These are phyloP conservation scores for Apomyelois bistriatella DNA, from an alignment of 2,888 invertebrate genomes.

Conservation along the genomic window DNA sequence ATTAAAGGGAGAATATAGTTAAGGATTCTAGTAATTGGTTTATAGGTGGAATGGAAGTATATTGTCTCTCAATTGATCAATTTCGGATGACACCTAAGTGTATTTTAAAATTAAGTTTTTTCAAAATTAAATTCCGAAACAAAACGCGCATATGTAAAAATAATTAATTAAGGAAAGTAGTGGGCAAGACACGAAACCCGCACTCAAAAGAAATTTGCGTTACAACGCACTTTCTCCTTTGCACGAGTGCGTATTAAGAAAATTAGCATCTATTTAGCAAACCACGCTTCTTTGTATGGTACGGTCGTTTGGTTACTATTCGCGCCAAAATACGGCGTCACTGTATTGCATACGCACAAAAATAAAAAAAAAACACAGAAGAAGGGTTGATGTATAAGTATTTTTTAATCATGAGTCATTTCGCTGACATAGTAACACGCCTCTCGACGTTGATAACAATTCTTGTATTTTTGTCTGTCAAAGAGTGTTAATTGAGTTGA, in stretches of 20 bases:
- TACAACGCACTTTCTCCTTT: slow-evolving; percentile 48
- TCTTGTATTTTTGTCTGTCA: too few species aligned
- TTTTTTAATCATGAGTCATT: not conserved
- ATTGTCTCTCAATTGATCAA: too few species aligned
- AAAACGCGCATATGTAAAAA: not conserved
- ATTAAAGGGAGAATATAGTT: too few species aligned
- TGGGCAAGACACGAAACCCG: slow-evolving; percentile 18
- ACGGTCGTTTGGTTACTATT: slow-evolving; percentile 62
- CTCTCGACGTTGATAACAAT: too few species aligned
- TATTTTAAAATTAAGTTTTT: too few species aligned
- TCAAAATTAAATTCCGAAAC: not conserved
- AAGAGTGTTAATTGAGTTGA: too few species aligned
- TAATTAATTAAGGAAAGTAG: slow-evolving; percentile 15
- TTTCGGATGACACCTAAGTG: too few species aligned
- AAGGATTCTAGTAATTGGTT: too few species aligned
- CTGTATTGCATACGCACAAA: slow-evolving; percentile 32
- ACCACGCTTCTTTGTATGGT: slow-evolving; percentile 35
- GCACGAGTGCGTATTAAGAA: slow-evolving; percentile 34
- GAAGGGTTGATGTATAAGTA: not conserved
- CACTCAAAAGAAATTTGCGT: slow-evolving; percentile 34
- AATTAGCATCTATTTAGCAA: slow-evolving; percentile 53
- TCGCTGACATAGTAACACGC: too few species aligned
- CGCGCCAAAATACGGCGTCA: slow-evolving; percentile 37
- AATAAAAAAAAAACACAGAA: not conserved
- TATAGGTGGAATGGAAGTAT: too few species aligned